Percentiles rank a stretch among this genome's conserved stretches.
Conservation (phyloP, 1,140 invertebrate genomes). For the Platorchestia sp. region DNA sequence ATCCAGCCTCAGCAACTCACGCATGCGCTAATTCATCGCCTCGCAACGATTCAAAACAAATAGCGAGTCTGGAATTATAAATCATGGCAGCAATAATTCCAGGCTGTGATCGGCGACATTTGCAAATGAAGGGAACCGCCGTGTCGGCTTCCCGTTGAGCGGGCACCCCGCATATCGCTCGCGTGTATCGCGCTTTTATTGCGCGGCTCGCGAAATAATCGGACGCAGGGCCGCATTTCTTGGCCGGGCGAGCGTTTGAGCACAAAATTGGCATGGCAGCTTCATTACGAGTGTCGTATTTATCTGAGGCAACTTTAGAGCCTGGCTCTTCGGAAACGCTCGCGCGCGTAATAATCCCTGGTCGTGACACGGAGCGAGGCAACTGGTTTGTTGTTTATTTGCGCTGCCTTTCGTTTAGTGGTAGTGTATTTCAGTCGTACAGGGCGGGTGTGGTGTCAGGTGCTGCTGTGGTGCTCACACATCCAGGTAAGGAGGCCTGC, state of each 20-base stretch:
- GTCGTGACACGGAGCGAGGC: background rate
- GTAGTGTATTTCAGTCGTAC: background rate
- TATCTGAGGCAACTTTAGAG: background rate
- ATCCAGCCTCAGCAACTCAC: background rate
- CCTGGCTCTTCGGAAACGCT: background rate
- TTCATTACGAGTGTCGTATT: conserved; percentile 37
- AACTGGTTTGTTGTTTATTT: no score
- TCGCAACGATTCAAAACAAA: background rate
- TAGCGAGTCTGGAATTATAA: background rate
- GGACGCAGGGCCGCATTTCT: background rate
- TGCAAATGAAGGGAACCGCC: background rate
- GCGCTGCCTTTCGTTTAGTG: no score
- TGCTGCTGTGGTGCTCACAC: background rate
- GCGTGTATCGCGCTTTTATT: background rate
- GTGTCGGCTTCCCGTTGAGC: background rate
- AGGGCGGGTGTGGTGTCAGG: background rate
- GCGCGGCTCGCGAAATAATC: background rate
- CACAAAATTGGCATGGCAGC: conserved; percentile 52
- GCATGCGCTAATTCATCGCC: background rate
- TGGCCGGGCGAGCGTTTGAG: background rate
- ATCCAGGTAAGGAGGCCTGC: background rate
- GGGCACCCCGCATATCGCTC: background rate
- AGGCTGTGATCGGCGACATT: background rate
- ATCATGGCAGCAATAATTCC: background rate
- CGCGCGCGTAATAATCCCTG: background rate